phyloP scores from a whole-genome alignment of 1,140 invertebrate species.

The Diploscapter pachys region DNA sequence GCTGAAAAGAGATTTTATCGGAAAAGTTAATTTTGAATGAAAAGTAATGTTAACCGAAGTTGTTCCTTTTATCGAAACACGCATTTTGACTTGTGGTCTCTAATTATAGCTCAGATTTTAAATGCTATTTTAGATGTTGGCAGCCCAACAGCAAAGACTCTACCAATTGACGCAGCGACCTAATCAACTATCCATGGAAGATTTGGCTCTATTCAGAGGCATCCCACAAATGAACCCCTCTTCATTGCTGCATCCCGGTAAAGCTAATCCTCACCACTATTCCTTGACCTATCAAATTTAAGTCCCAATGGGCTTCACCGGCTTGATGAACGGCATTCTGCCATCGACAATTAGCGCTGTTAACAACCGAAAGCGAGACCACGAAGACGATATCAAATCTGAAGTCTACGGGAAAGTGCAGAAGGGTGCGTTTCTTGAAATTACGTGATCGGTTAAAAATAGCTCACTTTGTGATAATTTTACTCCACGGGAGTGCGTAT shows the following conservation, averaged over 20 bases:
- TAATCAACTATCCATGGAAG: conserved; percentile 10
- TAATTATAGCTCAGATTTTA: too few relatives aligned
- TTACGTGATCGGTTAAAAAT: too few relatives aligned
- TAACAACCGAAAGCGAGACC: conserved; percentile 43
- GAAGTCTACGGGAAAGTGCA: conserved; percentile 56
- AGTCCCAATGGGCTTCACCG: conserved; percentile 1
- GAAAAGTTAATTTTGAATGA: too few relatives aligned
- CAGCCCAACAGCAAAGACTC: conserved; percentile 14
- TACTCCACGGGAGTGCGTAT: too few relatives aligned
- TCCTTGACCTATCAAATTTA: too few relatives aligned
- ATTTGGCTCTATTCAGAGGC: conserved; percentile 16
- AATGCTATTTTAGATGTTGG: background rate
- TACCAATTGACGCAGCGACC: conserved; percentile 14
- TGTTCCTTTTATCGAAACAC: too few relatives aligned
- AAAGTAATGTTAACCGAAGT: too few relatives aligned
- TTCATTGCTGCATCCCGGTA: conserved; percentile 12
- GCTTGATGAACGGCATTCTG: conserved; percentile 25
- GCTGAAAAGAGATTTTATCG: too few relatives aligned
- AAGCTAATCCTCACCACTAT: background rate
- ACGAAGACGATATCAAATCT: conserved; percentile 41
- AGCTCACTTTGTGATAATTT: too few relatives aligned
- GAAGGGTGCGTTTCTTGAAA: conserved; percentile 40
- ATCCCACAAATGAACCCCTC: conserved; percentile 1
- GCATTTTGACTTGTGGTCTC: too few relatives aligned
- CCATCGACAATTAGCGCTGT: conserved; percentile 21